phyloP scores from a whole-genome alignment of 2,888 invertebrate genomes.

The Tinea pellionella region DNA sequence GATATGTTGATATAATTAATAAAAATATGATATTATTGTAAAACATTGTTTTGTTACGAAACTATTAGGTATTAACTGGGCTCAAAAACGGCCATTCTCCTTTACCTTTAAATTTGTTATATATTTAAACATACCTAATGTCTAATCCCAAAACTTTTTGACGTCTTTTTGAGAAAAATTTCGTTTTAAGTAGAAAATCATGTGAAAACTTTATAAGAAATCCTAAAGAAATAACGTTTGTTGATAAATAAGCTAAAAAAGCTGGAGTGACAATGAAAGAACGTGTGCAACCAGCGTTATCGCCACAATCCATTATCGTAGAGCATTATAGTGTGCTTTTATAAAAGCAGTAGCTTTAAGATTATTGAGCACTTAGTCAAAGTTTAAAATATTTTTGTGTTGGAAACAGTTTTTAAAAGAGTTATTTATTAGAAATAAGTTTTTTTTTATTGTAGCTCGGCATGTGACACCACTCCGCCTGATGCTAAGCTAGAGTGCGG shows the following conservation, averaged over 20 bases:
- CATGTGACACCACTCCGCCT: too few species aligned
- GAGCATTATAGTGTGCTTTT: not conserved
- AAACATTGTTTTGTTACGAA: too few species aligned
- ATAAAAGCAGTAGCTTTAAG: not conserved
- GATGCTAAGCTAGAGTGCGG: too few species aligned
- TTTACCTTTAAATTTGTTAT: too few species aligned
- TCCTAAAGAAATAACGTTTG: not conserved
- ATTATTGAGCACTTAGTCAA: not conserved
- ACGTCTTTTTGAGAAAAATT: too few species aligned
- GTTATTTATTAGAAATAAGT: too few species aligned
- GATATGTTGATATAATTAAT: too few species aligned
- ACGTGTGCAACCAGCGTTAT: not conserved
- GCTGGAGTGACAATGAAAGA: conserved; percentile 5
- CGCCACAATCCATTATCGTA: conserved; percentile 8
- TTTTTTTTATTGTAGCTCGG: too few species aligned
- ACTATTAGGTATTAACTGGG: too few species aligned
- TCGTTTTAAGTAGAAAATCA: not conserved
- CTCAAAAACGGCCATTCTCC: too few species aligned
- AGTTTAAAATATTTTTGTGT: not conserved
- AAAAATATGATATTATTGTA: too few species aligned
- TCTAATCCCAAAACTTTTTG: conserved; percentile 18
- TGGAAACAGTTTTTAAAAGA: not conserved
- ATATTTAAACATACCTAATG: conserved; percentile 15
- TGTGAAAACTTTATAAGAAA: not conserved
- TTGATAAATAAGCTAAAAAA: conserved; percentile 9